Percentiles rank a stretch among this genome's conserved stretches.
Evolutionary conservation across 2,888 invertebrate genomes (phyloP).

Genomic region (Icerya purchasi): DNA sequence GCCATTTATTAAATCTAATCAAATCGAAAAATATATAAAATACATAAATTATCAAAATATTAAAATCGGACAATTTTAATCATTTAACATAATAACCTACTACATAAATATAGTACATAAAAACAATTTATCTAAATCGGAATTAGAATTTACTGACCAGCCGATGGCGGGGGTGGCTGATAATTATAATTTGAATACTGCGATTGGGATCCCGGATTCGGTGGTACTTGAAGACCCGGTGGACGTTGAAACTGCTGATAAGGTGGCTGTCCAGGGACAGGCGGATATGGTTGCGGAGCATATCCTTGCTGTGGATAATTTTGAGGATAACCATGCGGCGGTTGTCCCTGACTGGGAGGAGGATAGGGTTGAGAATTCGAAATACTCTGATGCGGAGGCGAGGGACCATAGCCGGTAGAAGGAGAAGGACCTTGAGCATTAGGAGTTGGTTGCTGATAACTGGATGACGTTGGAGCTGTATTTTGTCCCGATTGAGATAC

Average conservation of each 20-base stretch:
- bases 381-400: neutral
- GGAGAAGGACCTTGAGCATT: constrained; percentile 37
- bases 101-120: no score
- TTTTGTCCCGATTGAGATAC: constrained; percentile 13
- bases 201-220: constrained; percentile 50
- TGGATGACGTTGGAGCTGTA: constrained; percentile 21
- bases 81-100: no score
- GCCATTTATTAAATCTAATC: no score
- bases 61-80: no score
- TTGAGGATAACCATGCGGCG: constrained; percentile 35
- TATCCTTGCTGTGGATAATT: constrained; percentile 39
- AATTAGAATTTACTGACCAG: no score
- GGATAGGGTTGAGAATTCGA: constrained; percentile 34
- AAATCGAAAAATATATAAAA: no score
- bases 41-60: no score
- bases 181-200: constrained; percentile 41
- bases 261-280: constrained; percentile 22
- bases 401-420: constrained; percentile 32
- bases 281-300: constrained; percentile 24
- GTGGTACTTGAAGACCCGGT: constrained; percentile 46
- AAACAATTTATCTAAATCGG: no score
- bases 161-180: constrained; percentile 41
- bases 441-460: constrained; percentile 24
- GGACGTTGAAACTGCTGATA: constrained; percentile 39
- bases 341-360: constrained; percentile 32